phyloP scores from a whole-genome alignment of 2,113 vertebrate genomes.

The Xiphophorus maculatus region DNA sequence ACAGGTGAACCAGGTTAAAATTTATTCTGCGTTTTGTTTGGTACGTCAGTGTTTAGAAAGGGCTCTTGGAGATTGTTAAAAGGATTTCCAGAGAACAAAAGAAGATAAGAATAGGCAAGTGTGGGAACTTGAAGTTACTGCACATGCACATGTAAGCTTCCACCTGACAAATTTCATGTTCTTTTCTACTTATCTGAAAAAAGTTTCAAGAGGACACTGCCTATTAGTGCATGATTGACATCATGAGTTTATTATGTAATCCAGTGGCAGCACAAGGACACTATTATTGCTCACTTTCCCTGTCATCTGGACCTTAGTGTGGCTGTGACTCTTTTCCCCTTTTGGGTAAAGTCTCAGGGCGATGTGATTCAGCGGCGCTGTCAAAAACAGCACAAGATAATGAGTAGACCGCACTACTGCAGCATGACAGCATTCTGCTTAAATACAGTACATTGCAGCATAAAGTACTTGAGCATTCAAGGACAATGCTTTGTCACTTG shows the following conservation, averaged over 20 bases:
- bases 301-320: constrained; percentile 68
- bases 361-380: constrained; percentile 74
- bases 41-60: constrained; percentile 16
- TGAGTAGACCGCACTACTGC: constrained; percentile 61
- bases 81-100: constrained; percentile 8
- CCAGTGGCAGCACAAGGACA: constrained; percentile 57
- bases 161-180: constrained; percentile 15
- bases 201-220: constrained; percentile 50
- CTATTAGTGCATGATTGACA: constrained; percentile 68
- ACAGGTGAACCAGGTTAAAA: constrained; percentile 17
- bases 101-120: constrained; percentile 28
- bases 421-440: constrained; percentile 57
- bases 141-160: neutral
- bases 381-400: constrained; percentile 72
- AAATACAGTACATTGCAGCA: constrained; percentile 63
- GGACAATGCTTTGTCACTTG: constrained; percentile 57
- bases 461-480: constrained; percentile 57
- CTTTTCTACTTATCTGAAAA: constrained; percentile 8
- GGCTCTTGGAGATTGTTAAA: constrained; percentile 10
- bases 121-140: constrained; percentile 4
- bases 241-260: constrained; percentile 67
- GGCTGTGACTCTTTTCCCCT: constrained; percentile 42
- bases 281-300: constrained; percentile 56
- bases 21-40: constrained; percentile 14
- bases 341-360: constrained; percentile 63